Evolutionary conservation across 1,140 invertebrate species (phyloP).

Genomic region (Nephotettix cincticeps): DNA sequence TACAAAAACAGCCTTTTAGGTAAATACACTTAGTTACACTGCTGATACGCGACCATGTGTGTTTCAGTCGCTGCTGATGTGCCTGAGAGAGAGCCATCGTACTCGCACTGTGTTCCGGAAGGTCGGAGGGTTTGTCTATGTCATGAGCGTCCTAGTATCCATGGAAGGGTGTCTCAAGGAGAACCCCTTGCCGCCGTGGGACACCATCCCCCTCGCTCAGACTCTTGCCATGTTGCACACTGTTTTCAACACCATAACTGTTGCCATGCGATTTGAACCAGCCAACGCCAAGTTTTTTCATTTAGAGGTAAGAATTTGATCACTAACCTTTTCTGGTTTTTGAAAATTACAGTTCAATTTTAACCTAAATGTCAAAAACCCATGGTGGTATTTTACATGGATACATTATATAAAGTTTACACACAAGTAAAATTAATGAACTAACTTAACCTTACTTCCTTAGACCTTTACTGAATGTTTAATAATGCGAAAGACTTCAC

Average conservation of each 20-base stretch:
- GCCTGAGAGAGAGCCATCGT: slow-evolving; percentile 91
- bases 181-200: slow-evolving; percentile 43
- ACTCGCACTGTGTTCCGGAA: slow-evolving; percentile 96
- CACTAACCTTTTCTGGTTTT: too few relatives aligned
- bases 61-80: slow-evolving; percentile 71
- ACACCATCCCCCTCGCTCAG: slow-evolving; percentile 52
- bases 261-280: slow-evolving; percentile 98
- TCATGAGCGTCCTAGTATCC: slow-evolving; percentile 93
- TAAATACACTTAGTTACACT: too few relatives aligned
- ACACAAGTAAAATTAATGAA: too few relatives aligned
- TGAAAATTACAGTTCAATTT: too few relatives aligned
- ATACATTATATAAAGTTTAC: too few relatives aligned
- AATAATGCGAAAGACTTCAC: too few relatives aligned
- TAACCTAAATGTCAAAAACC: too few relatives aligned
- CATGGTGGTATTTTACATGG: too few relatives aligned
- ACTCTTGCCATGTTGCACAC: slow-evolving; percentile 76
- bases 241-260: slow-evolving; percentile 93
- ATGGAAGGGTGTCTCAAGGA: slow-evolving; percentile 77
- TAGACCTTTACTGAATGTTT: too few relatives aligned
- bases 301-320: slow-evolving; percentile 73
- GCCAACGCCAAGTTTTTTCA: slow-evolving; percentile 99
- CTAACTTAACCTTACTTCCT: too few relatives aligned
- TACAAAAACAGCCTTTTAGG: too few relatives aligned
- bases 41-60: too few relatives aligned
- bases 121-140: slow-evolving; percentile 94